These are phyloP conservation scores for Palloptera scutellata DNA, from an alignment of 2,888 invertebrate genomes.

Conservation along the genomic window DNA sequence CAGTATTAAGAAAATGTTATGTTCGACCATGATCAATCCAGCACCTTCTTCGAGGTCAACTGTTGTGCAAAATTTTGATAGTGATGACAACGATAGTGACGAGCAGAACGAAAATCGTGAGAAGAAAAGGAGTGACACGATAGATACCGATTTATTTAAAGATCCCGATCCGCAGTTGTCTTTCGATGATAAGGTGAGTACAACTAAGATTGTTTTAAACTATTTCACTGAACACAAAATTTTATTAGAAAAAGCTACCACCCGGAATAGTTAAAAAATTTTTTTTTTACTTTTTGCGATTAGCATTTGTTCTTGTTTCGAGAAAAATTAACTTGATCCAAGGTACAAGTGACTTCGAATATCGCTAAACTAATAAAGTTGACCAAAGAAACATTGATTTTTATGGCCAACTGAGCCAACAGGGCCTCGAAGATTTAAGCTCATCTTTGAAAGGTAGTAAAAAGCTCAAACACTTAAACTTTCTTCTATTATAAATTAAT, in stretches of 20 bases:
- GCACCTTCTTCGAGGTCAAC: constrained; percentile 19
- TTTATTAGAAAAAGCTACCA: neutral
- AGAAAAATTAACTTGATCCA: neutral
- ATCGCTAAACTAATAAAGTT: constrained; percentile 44
- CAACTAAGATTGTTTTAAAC: neutral
- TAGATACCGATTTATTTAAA: constrained; percentile 48
- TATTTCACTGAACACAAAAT: neutral
- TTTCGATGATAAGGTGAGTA: constrained; percentile 53
- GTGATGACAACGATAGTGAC: constrained; percentile 14
- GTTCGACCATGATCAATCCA: constrained; percentile 55
- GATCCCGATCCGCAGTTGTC: constrained; percentile 52
- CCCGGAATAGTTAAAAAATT: neutral
- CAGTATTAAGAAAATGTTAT: constrained; percentile 53
- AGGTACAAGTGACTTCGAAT: neutral
- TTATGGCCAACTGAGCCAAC: constrained; percentile 40
- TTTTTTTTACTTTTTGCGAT: constrained; percentile 13
- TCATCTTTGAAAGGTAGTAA: constrained; percentile 50
- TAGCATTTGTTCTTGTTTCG: constrained; percentile 4
- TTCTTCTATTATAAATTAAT: neutral
- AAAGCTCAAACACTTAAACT: constrained; percentile 42
- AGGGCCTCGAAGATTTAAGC: constrained; percentile 50
- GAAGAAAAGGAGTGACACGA: constrained; percentile 19
- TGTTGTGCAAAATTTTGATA: constrained; percentile 13
- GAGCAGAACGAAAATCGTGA: neutral
- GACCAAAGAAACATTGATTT: constrained; percentile 36